A percentile compares a stretch with the other conserved stretches of the same genome.
phyloP scores from a whole-genome alignment of 1,140 invertebrate species.

The Drosophila tristis region DNA sequence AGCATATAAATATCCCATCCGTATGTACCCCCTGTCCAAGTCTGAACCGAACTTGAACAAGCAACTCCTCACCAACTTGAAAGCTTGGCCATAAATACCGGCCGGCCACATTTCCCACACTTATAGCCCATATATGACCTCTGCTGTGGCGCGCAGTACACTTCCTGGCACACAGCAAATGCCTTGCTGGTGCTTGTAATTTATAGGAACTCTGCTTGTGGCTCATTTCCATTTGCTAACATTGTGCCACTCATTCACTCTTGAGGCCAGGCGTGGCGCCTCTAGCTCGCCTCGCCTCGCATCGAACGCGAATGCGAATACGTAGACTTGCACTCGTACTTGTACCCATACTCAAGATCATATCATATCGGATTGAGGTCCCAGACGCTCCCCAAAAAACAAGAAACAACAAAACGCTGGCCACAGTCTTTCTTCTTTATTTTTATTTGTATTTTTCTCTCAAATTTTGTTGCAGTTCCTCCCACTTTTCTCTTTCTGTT shows the following conservation, averaged over 20 bases:
- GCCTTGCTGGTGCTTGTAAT: slow-evolving; percentile 6
- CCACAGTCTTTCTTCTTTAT: slow-evolving; percentile 2
- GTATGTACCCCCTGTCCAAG: no score
- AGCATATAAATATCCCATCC: no score
- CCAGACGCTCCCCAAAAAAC: slow-evolving; percentile 11
- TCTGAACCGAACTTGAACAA: no score
- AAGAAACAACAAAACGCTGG: neutral
- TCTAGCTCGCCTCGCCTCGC: neutral
- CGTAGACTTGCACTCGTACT: slow-evolving; percentile 5
- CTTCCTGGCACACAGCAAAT: neutral
- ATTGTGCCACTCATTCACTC: slow-evolving; percentile 25
- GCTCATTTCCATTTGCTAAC: slow-evolving; percentile 27
- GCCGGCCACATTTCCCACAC: no score
- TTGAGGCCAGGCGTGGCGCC: slow-evolving; percentile 3
- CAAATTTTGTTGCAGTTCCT: slow-evolving; percentile 26
- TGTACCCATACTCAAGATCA: slow-evolving; percentile 41
- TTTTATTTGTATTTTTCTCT: slow-evolving; percentile 5
- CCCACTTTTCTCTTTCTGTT: slow-evolving; percentile 32
- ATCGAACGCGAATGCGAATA: slow-evolving; percentile 12
- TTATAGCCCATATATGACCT: slow-evolving; percentile 13
- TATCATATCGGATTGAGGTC: slow-evolving; percentile 45
- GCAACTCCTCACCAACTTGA: neutral
- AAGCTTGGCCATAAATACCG: neutral
- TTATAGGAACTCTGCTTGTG: slow-evolving; percentile 19
- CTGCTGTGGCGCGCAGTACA: neutral